Evolutionary conservation across 2,113 vertebrate genomes (phyloP).

Genomic region (Empidonax alnorum): DNA sequence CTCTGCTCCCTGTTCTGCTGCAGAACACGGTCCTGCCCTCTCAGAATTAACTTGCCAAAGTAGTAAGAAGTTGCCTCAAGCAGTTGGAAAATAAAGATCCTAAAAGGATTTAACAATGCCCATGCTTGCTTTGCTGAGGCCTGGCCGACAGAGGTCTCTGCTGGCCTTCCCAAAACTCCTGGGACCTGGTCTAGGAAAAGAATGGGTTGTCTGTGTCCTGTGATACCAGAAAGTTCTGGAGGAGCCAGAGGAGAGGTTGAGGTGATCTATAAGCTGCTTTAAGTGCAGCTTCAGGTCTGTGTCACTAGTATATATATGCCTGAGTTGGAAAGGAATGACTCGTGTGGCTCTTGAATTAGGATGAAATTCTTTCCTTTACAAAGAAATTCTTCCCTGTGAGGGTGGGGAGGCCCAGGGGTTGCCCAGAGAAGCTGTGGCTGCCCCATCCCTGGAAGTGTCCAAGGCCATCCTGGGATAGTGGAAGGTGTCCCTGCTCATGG

Average conservation of each 20-base stretch:
- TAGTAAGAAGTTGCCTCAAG: neutral
- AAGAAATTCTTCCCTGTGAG: neutral
- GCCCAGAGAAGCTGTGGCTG: neutral
- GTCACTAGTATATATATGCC: neutral
- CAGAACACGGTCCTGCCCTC: neutral
- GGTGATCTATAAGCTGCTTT: neutral
- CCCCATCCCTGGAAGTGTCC: neutral
- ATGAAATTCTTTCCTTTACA: neutral
- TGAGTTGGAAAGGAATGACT: neutral
- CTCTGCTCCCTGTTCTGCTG: neutral
- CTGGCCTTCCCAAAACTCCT: neutral
- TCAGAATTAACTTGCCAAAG: neutral
- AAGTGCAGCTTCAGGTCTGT: neutral
- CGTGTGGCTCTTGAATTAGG: neutral
- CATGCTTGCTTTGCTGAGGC: neutral
- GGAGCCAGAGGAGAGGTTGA: neutral
- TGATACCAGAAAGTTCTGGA: neutral
- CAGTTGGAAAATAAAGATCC: neutral
- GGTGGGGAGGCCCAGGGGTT: rapidly evolving
- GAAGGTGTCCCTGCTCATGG: neutral
- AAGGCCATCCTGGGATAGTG: rapidly evolving
- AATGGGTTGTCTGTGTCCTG: neutral
- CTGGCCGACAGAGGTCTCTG: slow-evolving; percentile 32
- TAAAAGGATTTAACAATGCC: neutral
- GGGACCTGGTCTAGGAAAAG: neutral